A percentile compares a stretch with the other conserved stretches of the same genome.
Conservation (phyloP, 2,888 invertebrate species). For the Dorcus hopei region DNA sequence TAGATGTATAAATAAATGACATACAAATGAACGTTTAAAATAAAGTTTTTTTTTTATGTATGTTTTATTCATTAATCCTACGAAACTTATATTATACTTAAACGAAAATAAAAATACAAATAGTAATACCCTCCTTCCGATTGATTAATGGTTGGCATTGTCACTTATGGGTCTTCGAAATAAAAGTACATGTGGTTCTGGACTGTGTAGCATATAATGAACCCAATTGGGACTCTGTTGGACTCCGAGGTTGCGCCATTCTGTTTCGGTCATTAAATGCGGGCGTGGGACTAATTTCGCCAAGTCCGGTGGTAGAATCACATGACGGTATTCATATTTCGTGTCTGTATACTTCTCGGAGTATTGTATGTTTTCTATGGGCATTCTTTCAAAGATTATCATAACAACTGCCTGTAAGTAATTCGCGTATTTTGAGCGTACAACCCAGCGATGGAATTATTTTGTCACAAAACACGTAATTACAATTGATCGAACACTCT, state of each 20-base stretch:
- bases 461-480: too few relatives aligned
- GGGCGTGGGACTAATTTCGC: conserved; percentile 83
- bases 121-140: too few relatives aligned
- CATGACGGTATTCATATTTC: conserved; percentile 88
- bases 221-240: conserved; percentile 91
- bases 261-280: conserved; percentile 90
- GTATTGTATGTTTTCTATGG: conserved; percentile 77
- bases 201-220: conserved; percentile 88
- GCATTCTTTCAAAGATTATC: conserved; percentile 5
- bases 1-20: too few relatives aligned
- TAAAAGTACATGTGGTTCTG: conserved; percentile 84
- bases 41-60: too few relatives aligned
- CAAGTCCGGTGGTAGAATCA: conserved; percentile 82
- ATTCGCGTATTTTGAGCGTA: too few relatives aligned
- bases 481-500: too few relatives aligned
- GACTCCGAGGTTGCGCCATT: conserved; percentile 92
- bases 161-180: conserved; percentile 60
- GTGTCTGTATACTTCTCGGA: conserved; percentile 89
- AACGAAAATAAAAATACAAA: too few relatives aligned
- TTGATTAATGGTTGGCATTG: neutral
- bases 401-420: too few relatives aligned
- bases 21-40: too few relatives aligned
- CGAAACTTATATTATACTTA: too few relatives aligned
- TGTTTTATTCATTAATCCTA: too few relatives aligned
- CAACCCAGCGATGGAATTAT: too few relatives aligned